These are phyloP conservation scores for Prunella fulvescens DNA, from an alignment of 2,113 vertebrate genomes.

Conservation along the genomic window DNA sequence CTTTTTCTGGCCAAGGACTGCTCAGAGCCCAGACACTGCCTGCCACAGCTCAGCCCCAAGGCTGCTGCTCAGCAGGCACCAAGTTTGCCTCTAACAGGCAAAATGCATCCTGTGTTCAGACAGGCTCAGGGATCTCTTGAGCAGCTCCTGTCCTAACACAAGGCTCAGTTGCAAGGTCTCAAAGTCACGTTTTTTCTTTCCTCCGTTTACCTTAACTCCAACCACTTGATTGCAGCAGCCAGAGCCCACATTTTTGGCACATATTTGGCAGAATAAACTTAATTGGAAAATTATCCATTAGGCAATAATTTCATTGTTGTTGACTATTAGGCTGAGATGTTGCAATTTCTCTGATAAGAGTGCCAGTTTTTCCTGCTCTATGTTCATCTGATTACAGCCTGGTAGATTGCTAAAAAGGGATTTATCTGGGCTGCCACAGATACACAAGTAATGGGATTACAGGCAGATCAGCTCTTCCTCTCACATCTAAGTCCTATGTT, in stretches of 20 bases:
- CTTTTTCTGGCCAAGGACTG: background rate
- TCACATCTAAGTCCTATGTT: background rate
- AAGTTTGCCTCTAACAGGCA: background rate
- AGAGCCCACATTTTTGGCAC: background rate
- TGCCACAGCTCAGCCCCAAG: background rate
- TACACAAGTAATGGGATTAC: background rate
- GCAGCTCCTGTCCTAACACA: background rate
- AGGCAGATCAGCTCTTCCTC: background rate
- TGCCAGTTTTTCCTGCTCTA: slow-evolving; percentile 4
- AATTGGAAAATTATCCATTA: slow-evolving; percentile 17
- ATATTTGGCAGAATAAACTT: background rate
- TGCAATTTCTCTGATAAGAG: slow-evolving; percentile 14
- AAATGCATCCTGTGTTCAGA: fast-evolving
- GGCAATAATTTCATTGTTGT: background rate
- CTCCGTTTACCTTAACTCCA: background rate
- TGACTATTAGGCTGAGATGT: background rate
- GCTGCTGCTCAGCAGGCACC: background rate
- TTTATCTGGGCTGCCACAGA: background rate
- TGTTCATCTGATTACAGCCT: background rate
- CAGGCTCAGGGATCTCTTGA: background rate
- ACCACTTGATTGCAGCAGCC: background rate
- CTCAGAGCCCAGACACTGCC: background rate
- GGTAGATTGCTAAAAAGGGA: background rate
- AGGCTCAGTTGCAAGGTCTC: fast-evolving
- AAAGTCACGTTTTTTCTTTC: background rate